Conservation (phyloP, 1,140 invertebrate genomes). For the Zaprionus lachaisei region DNA sequence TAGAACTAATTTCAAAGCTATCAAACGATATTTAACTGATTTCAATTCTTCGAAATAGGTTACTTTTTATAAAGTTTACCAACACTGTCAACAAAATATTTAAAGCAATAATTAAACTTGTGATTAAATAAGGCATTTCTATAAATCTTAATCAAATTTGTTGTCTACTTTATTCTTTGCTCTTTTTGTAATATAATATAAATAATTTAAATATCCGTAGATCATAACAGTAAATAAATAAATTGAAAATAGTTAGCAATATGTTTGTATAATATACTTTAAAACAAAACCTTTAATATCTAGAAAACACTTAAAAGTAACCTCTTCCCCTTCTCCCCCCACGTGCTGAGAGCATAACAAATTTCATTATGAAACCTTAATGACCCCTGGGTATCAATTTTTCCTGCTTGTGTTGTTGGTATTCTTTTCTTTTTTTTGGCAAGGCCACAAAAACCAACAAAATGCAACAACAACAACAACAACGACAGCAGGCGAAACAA, state of each 20-base stretch:
- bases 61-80: too few relatives aligned
- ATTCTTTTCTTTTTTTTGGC: constrained; percentile 42
- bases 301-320: neutral
- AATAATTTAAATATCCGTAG: neutral
- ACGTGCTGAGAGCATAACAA: constrained; percentile 3
- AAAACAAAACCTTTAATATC: neutral
- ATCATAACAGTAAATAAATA: neutral
- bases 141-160: too few relatives aligned
- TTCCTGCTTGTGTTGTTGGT: neutral
- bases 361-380: constrained; percentile 18
- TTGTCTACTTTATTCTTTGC: neutral
- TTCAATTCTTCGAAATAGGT: fast-evolving
- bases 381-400: constrained; percentile 23
- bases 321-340: neutral
- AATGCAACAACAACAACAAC: constrained; percentile 46
- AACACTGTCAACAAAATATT: neutral
- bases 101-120: neutral
- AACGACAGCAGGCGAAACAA: constrained; percentile 32
- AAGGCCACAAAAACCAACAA: constrained; percentile 64
- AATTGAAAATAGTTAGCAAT: too few relatives aligned
- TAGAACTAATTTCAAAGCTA: too few relatives aligned
- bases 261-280: neutral
- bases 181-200: too few relatives aligned
- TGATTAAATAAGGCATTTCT: too few relatives aligned
- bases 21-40: too few relatives aligned